Evolutionary conservation across 92 coral and sea anemone species (phyloP).

Genomic region (Siderastrea siderea): DNA sequence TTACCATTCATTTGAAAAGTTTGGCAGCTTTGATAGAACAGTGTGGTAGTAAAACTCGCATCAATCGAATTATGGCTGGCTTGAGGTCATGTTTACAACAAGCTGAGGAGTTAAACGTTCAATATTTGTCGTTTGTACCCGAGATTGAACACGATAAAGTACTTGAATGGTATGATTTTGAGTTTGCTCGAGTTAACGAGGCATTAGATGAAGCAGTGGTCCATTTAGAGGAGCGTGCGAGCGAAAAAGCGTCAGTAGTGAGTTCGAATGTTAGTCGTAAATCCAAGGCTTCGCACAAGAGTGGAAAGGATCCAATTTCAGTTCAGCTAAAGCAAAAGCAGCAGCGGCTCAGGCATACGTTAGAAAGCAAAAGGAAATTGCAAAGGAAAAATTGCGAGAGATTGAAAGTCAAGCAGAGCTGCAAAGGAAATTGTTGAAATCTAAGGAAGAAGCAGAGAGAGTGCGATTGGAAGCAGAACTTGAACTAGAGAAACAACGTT

Average conservation of each 20-base stretch:
- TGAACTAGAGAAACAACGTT: conserved; percentile 18
- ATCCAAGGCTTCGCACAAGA: background rate
- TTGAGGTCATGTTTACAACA: conserved; percentile 8
- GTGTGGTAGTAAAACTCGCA: conserved; percentile 1
- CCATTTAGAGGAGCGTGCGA: background rate
- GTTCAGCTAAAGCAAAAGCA: background rate
- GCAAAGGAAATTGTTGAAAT: conserved; percentile 8
- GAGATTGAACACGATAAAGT: conserved; percentile 13
- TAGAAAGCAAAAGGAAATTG: background rate
- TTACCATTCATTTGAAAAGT: background rate
- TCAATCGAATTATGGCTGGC: conserved; percentile 6
- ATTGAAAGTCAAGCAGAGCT: too few relatives aligned
- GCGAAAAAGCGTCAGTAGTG: background rate
- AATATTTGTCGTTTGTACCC: conserved; percentile 12
- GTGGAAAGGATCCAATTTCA: too few relatives aligned
- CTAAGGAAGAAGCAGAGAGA: conserved; percentile 21
- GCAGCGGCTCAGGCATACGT: background rate
- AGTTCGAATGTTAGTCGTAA: background rate
- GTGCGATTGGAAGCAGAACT: conserved; percentile 18
- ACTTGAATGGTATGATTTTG: background rate
- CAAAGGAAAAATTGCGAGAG: background rate
- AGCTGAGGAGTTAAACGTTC: conserved; percentile 11
- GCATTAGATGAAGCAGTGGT: background rate
- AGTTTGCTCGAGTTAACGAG: background rate
- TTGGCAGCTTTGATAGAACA: background rate